Percentiles rank a stretch among this genome's conserved stretches.
phyloP scores from a whole-genome alignment of 2,113 vertebrate species.

The Orcinus orca region DNA sequence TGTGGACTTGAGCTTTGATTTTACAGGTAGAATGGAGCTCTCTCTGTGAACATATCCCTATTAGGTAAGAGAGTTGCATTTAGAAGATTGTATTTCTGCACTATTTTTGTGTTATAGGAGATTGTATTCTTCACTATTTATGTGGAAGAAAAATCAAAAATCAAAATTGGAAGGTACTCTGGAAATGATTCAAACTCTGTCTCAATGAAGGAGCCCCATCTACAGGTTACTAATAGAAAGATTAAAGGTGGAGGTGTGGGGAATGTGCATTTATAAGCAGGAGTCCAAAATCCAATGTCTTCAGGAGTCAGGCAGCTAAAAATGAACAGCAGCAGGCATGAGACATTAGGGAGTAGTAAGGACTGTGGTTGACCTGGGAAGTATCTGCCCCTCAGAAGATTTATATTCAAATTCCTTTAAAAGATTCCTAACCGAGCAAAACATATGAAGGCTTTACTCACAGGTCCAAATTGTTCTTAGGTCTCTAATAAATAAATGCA shows the following conservation, averaged over 20 bases:
- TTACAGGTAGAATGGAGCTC: neutral
- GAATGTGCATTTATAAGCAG: neutral
- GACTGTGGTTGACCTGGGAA: neutral
- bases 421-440: neutral
- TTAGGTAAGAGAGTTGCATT: neutral
- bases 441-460: neutral
- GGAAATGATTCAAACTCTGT: conserved; percentile 13
- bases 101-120: neutral
- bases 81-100: neutral
- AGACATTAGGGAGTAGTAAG: neutral
- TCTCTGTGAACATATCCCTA: neutral
- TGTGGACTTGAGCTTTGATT: neutral
- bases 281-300: neutral
- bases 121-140: neutral
- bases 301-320: neutral
- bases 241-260: neutral
- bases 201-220: neutral
- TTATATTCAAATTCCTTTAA: neutral
- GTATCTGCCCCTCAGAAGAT: neutral
- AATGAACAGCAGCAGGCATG: neutral
- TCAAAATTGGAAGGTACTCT: neutral
- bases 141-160: neutral
- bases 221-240: conserved; percentile 15
- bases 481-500: neutral
- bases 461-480: neutral